Evolutionary conservation across 1,140 invertebrate species (phyloP), one percentile per base, ranked within the genome.

Genomic region (Hirudo medicinalis): DNA sequence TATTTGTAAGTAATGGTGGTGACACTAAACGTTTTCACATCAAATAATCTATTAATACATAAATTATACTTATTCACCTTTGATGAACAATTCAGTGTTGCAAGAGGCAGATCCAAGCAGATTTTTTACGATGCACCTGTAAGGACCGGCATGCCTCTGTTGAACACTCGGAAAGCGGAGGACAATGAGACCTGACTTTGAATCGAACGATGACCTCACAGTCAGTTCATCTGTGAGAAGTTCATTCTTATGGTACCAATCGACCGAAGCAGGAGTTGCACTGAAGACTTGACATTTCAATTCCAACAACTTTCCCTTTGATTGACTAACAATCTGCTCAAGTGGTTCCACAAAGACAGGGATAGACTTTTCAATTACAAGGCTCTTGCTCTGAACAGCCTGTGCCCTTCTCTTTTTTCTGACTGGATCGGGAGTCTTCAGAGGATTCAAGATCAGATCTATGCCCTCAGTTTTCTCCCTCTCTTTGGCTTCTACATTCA

Each of bases 321-420:
- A 13, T 63, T 25, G 22, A n/a, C 1, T 63, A n/a, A 63, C 8
- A n/a, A 32, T 13, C 29, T 63, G 22, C 29, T 22, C 22, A 1
- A 63, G 57, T 25, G 29, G 29, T 63, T 22, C 22, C 15, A 32
- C 57, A 25, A 63, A 63, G 22, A 63, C 29, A 19, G 57, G 57
- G 22, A 63, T 32, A 11, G 57, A 63, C 29, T 63, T 63, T 63
- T 63, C 57, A 11, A 25, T 63, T 6, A 63, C 22, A 63, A 63
- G 22, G 57, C 29, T 32, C 22, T 63, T 63, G 29, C 29, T 63
- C 29, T 63, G 22, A 32, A 63, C 29, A 32, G 29, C 22, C 19
- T 63, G 22, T 4, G 57, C 22, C 15, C 57, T 63, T 63, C 57
- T 63, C 57, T 63, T 63, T 20, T 63, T 63, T 11, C 57, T 22